Evolutionary conservation across 2,113 vertebrate species (phyloP).

Genomic region (Plestiodon gilberti): DNA sequence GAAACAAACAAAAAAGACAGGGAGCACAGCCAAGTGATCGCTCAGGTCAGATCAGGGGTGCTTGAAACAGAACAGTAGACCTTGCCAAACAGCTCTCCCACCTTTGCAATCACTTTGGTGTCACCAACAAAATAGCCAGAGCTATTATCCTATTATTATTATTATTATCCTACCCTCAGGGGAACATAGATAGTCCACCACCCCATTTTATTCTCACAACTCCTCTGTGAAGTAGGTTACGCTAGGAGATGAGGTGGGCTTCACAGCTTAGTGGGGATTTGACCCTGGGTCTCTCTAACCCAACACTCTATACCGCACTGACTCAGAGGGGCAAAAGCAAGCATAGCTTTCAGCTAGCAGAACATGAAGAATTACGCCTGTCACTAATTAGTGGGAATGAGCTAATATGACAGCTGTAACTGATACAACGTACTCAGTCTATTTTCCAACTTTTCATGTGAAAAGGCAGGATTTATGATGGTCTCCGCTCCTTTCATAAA

Average conservation of each 20-base stretch:
- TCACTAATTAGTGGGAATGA: constrained; percentile 34
- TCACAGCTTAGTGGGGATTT: no score
- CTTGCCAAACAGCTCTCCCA: background rate
- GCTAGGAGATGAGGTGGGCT: no score
- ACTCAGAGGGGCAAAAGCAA: accelerated
- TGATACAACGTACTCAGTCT: constrained; percentile 26
- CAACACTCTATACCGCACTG: background rate
- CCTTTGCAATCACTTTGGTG: background rate
- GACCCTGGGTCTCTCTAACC: no score
- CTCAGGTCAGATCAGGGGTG: background rate
- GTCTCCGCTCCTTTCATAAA: constrained; percentile 21
- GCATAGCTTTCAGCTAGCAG: background rate
- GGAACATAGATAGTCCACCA: no score
- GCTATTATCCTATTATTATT: no score
- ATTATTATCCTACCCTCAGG: no score
- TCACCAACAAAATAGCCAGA: background rate
- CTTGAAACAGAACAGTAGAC: background rate
- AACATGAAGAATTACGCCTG: constrained; percentile 36
- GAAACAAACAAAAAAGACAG: background rate
- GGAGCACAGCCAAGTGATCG: background rate
- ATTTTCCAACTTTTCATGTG: background rate
- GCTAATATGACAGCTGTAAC: constrained; percentile 19
- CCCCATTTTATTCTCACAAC: no score
- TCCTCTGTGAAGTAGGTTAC: no score
- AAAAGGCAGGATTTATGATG: constrained; percentile 39